Evolutionary conservation across 1,140 invertebrate genomes (phyloP).

Genomic region (Spodoptera litura): DNA sequence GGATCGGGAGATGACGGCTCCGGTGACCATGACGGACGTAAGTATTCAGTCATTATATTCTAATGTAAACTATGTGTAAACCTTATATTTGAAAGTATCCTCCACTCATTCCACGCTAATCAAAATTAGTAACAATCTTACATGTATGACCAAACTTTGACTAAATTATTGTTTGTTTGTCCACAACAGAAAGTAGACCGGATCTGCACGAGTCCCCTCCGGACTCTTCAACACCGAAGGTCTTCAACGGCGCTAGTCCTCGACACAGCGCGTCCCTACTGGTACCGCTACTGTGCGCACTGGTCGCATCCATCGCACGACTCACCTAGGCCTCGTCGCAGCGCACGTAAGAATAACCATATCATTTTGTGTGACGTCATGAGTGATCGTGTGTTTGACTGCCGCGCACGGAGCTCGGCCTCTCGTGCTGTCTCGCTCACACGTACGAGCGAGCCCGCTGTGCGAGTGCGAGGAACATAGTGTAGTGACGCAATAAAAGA

Average conservation of each 20-base stretch:
- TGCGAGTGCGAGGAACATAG: conserved; percentile 7
- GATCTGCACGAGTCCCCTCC: conserved; percentile 60
- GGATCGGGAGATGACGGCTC: conserved; percentile 79
- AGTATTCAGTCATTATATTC: background rate
- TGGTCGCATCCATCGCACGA: conserved; percentile 21
- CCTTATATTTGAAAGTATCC: no score
- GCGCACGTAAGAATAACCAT: conserved; percentile 59
- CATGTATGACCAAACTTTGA: background rate
- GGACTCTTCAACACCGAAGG: conserved; percentile 67
- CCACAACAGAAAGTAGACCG: conserved; percentile 61
- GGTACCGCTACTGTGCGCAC: background rate
- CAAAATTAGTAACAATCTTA: no score
- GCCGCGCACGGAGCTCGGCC: conserved; percentile 30
- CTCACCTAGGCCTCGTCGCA: conserved; percentile 56
- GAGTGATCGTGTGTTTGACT: conserved; percentile 53
- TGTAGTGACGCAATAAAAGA: conserved; percentile 54
- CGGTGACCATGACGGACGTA: conserved; percentile 62
- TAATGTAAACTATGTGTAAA: no score
- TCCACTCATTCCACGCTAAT: no score
- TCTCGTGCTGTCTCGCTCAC: conserved; percentile 13
- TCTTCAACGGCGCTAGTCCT: conserved; percentile 50
- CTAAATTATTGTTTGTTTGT: background rate
- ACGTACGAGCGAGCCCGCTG: background rate
- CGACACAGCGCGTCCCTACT: background rate
- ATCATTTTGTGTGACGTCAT: conserved; percentile 64